Evolutionary conservation across 1,140 invertebrate species (phyloP).

Genomic region (Triops longicaudatus): DNA sequence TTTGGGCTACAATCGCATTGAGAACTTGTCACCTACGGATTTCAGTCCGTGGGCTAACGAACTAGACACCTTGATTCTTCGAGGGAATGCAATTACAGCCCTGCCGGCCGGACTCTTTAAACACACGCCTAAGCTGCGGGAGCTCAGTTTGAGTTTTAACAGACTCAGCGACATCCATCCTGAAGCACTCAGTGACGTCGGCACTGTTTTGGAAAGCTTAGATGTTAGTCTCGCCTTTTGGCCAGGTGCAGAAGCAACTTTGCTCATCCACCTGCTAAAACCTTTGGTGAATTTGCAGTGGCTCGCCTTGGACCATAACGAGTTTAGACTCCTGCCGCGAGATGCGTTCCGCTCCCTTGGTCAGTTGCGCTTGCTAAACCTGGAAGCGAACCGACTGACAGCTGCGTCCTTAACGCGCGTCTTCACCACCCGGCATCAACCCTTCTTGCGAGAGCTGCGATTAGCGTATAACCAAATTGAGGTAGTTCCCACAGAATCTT

Average conservation of each 20-base stretch:
- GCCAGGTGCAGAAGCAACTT: conserved; percentile 54
- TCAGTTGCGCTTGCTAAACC: conserved; percentile 69
- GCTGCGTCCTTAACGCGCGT: conserved; percentile 51
- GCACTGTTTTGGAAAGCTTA: conserved; percentile 63
- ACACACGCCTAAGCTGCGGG: conserved; percentile 58
- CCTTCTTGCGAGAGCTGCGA: conserved; percentile 64
- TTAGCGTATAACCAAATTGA: conserved; percentile 63
- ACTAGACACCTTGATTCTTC: conserved; percentile 69
- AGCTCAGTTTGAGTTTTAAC: conserved; percentile 82
- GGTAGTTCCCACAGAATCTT: conserved; percentile 51
- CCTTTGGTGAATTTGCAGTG: conserved; percentile 64
- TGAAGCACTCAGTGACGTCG: conserved; percentile 62
- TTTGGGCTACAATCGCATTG: conserved; percentile 76
- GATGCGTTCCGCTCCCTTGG: conserved; percentile 51
- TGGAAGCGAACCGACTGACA: conserved; percentile 69
- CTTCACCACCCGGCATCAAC: conserved; percentile 58
- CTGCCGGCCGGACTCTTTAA: conserved; percentile 63
- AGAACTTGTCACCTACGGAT: conserved; percentile 59
- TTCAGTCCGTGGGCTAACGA: conserved; percentile 69
- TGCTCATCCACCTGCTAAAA: conserved; percentile 60
- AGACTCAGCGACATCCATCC: conserved; percentile 65
- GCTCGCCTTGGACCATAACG: conserved; percentile 81
- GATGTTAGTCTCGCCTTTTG: conserved; percentile 71
- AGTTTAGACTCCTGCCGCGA: conserved; percentile 59
- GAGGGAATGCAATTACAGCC: conserved; percentile 72